Conservation (phyloP, 2,113 vertebrate species). For the Meles meles region DNA sequence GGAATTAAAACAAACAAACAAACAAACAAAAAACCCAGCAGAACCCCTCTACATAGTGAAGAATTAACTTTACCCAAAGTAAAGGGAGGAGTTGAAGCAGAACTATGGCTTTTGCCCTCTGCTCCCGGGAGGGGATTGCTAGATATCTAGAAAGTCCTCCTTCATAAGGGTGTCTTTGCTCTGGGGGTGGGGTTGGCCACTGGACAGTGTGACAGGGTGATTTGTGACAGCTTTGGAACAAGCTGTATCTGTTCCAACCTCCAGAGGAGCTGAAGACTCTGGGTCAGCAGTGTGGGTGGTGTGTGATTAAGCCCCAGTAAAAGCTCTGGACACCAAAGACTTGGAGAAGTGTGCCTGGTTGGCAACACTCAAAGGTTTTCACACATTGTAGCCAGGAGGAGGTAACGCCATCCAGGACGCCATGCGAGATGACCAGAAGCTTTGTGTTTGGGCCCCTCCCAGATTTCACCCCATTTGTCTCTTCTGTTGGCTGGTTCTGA, state of each 20-base stretch:
- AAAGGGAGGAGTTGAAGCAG: neutral
- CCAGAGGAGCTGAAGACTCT: neutral
- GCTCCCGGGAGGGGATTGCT: neutral
- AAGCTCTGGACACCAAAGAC: neutral
- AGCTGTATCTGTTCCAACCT: neutral
- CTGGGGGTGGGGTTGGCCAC: neutral
- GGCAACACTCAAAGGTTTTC: neutral
- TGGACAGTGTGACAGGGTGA: neutral
- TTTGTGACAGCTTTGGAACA: neutral
- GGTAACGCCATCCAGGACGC: neutral
- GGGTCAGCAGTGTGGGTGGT: neutral
- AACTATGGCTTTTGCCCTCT: neutral
- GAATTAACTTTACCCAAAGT: neutral
- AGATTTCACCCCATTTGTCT: neutral
- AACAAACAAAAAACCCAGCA: neutral
- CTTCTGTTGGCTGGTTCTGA: neutral
- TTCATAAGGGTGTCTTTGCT: neutral
- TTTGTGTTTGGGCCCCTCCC: neutral
- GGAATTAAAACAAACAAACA: neutral
- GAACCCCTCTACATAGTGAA: neutral
- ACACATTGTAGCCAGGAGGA: rapidly evolving
- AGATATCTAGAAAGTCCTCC: neutral
- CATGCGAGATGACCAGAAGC: neutral
- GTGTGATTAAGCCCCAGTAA: neutral
- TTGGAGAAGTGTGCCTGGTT: neutral